phyloP scores from a whole-genome alignment of 2,797 vertebrate genomes.

The Eulemur coronatus region DNA sequence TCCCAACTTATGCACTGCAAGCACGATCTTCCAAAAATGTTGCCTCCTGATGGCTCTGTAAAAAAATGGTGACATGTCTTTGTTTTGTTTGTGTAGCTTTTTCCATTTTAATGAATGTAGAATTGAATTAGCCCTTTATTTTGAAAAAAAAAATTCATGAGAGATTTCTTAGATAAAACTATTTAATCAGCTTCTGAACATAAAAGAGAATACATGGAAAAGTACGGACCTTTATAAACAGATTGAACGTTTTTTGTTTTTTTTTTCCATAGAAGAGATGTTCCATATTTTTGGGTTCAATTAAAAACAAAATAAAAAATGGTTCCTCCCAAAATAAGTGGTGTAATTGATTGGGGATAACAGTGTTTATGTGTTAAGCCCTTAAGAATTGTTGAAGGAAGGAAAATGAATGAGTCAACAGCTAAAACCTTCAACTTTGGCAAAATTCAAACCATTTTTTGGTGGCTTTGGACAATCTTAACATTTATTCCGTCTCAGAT shows the following conservation, averaged over 20 bases:
- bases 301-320: background rate
- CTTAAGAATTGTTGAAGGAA: background rate
- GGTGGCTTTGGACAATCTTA: background rate
- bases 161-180: background rate
- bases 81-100: background rate
- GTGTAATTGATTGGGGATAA: background rate
- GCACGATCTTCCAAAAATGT: conserved; percentile 1
- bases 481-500: background rate
- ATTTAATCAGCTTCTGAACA: background rate
- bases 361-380: background rate
- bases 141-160: background rate
- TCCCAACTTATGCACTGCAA: background rate
- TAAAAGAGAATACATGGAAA: background rate
- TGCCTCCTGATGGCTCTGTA: background rate
- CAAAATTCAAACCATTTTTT: background rate
- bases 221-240: background rate
- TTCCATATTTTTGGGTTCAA: background rate
- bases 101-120: background rate
- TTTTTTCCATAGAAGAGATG: background rate
- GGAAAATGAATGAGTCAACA: background rate
- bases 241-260: background rate
- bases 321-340: background rate
- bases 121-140: conserved; percentile 10
- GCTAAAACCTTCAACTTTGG: background rate
- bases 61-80: background rate